These are phyloP conservation scores for Balearica regulorum DNA, from an alignment of 2,797 vertebrate species.

Conservation along the genomic window DNA sequence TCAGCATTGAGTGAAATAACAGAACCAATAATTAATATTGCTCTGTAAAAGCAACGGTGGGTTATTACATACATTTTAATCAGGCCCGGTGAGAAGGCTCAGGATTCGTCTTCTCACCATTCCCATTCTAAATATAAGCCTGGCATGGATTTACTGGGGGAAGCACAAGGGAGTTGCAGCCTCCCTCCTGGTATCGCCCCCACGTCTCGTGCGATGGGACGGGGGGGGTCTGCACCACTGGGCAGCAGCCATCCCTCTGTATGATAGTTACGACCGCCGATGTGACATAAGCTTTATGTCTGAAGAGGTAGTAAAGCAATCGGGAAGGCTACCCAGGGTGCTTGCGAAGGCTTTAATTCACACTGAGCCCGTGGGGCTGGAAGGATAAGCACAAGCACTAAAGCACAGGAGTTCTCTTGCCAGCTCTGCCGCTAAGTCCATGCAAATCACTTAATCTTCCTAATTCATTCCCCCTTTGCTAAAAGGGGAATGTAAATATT, in stretches of 20 bases:
- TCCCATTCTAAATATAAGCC: neutral
- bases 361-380: neutral
- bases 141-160: neutral
- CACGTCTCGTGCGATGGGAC: rapidly evolving
- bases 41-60: neutral
- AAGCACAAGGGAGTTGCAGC: neutral
- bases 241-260: neutral
- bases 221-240: neutral
- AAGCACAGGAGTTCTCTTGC: neutral
- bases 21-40: neutral
- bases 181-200: neutral
- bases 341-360: neutral
- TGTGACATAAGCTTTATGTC: neutral
- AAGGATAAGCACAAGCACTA: neutral
- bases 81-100: neutral
- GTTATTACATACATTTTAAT: neutral
- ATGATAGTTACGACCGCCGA: rapidly evolving
- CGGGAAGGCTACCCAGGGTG: neutral
- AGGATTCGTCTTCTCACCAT: neutral
- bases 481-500: conserved; percentile 36
- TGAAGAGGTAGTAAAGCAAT: neutral
- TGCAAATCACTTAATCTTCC: conserved; percentile 47
- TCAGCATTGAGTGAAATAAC: neutral
- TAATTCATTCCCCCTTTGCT: conserved; percentile 3
- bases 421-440: conserved; percentile 18